Conservation (phyloP, 2,113 vertebrate species). For the Paradisaea rubra region DNA sequence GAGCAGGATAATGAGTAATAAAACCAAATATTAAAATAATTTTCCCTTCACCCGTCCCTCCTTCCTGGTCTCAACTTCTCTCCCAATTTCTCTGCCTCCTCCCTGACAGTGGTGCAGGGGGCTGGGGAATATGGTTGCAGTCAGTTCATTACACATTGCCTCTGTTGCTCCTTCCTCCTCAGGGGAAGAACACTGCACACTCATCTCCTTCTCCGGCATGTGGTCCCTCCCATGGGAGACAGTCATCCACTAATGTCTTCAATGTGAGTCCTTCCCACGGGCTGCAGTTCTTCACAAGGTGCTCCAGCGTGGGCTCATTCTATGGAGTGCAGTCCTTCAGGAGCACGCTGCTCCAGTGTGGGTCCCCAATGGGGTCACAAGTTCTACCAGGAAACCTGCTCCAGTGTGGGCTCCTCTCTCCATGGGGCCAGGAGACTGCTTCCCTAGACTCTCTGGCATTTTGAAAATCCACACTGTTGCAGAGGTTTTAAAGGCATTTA, state of each 20-base stretch:
- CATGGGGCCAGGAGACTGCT: fast-evolving
- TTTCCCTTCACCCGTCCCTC: background rate
- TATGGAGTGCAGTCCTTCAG: background rate
- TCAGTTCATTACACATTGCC: background rate
- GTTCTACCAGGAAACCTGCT: background rate
- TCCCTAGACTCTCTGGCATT: background rate
- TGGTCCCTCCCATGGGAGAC: background rate
- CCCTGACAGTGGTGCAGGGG: too few relatives aligned
- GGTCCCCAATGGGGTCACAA: background rate
- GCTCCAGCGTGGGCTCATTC: background rate
- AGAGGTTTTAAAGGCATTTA: background rate
- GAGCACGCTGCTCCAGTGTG: background rate
- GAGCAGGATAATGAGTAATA: background rate
- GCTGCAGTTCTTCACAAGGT: background rate
- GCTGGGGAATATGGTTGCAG: background rate
- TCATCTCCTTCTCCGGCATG: fast-evolving
- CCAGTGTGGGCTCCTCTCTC: background rate
- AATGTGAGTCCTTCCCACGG: fast-evolving
- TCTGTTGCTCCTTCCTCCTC: background rate
- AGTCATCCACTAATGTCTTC: background rate
- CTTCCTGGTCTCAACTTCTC: background rate
- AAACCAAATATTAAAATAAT: background rate
- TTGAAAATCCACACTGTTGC: background rate
- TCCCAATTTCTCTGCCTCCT: background rate
- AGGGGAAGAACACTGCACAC: background rate